Evolutionary conservation across 2,797 vertebrate species (phyloP), one percentile per base, ranked within the genome.

Genomic region (Oreortyx pictus): DNA sequence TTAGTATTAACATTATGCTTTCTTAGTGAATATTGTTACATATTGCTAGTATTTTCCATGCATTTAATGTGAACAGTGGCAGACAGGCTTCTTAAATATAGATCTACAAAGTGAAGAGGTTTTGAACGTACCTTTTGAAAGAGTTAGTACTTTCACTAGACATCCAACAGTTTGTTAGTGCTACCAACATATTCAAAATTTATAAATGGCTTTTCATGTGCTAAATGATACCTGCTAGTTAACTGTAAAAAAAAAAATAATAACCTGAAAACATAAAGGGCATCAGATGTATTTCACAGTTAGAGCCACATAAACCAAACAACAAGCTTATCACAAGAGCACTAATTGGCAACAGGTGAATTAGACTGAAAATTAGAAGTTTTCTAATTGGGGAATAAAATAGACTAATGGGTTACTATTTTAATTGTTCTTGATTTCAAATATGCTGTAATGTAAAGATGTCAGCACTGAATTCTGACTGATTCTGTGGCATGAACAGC

Each of bases 21-120:
- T 78, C 67, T 56, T 70, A 18, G 13, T 47, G 76, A 70, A 76
- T 29, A 56, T 88, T 79, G 35, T 62, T 78, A 78, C 43, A 84
- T 95, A 85, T 84, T 87, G 89, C 74, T 88, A 85, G 46, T 57
- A 78, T 87, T 95, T 96, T 94, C 88, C 56, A 87, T 82, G 35
- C 68, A 91, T 33, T 90, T 82, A 41, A 77, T 88, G 92, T 93
- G 35, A 41, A 79, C 66, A 31, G 82, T 94, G 86, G 19, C 25
- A 95, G 85, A 86, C 73, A 37, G 82, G 44, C 49, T 59, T 75
- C 85, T 81, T 82, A 93, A 97, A 94, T 74, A 44, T 9, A 39
- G 60, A 62, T 11, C 22, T 79, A 74, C 50, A 65, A 81, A 65
- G 89, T 92, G 31, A 77, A 93, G 23, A 7, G 14, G 33, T 86